These are phyloP conservation scores for Plecturocebus donacophilus DNA, from an alignment of 2,113 vertebrate species.

Conservation along the genomic window DNA sequence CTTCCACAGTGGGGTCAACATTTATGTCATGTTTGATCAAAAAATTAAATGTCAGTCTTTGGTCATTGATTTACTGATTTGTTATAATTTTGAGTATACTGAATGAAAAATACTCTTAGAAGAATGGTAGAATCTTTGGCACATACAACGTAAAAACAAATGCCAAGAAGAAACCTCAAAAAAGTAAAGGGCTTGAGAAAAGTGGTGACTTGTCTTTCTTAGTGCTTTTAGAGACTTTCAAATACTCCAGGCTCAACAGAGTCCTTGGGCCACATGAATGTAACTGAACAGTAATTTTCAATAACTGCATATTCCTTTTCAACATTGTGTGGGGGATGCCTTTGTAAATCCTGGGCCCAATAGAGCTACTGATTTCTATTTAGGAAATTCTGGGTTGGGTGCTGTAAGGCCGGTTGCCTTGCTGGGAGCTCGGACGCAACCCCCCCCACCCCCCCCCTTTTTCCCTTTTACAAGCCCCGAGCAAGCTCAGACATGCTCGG, in stretches of 20 bases:
- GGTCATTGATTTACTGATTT: slow-evolving; percentile 53
- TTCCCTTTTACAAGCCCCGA: too few relatives aligned
- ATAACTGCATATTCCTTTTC: neutral
- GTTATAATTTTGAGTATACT: slow-evolving; percentile 57
- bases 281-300: neutral
- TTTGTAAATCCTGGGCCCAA: neutral
- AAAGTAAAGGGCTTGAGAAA: neutral
- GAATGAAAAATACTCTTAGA: neutral
- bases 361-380: neutral
- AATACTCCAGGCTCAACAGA: neutral
- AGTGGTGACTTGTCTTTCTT: neutral
- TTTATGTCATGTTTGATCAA: slow-evolving; percentile 71
- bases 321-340: accelerated
- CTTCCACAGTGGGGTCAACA: slow-evolving; percentile 45
- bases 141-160: neutral
- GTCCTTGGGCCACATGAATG: neutral
- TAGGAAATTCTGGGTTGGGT: neutral
- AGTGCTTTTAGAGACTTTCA: neutral
- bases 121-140: neutral
- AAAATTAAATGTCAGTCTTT: slow-evolving; percentile 67
- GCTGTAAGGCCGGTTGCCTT: too few relatives aligned
- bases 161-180: accelerated
- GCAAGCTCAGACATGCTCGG: too few relatives aligned
- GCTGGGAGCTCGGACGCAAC: too few relatives aligned
- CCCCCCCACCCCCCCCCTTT: too few relatives aligned